Percentiles rank a stretch among this genome's conserved stretches.
Conservation (phyloP, 1,140 invertebrate species). For the Asobara japonica region DNA sequence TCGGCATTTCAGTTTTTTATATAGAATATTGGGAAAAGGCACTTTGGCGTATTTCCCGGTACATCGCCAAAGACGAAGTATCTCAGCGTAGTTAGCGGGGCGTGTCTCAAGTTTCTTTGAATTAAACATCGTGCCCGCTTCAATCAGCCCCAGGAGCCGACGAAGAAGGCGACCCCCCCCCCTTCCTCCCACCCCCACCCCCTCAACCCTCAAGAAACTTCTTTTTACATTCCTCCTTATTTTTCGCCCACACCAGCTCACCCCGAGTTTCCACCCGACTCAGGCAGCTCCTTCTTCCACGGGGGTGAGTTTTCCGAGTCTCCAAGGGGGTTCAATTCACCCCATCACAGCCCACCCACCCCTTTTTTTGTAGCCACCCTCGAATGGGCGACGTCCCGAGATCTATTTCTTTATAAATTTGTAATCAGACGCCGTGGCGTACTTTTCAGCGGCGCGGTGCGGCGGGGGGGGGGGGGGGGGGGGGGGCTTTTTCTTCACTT, state of each 20-base stretch:
- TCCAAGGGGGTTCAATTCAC: constrained; percentile 30
- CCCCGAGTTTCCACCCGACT: constrained; percentile 8
- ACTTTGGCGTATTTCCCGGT: neutral
- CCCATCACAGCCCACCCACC: neutral
- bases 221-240: constrained; percentile 36
- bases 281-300: constrained; percentile 7
- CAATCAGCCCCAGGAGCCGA: constrained; percentile 50
- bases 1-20: no score
- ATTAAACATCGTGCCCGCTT: constrained; percentile 59
- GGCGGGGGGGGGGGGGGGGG: no score
- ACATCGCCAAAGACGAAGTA: neutral
- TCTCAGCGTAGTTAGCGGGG: constrained; percentile 28
- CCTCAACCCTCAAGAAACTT: constrained; percentile 39
- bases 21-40: neutral
- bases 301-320: constrained; percentile 7
- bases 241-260: constrained; percentile 26
- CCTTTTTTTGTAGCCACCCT: neutral
- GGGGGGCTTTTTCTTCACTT: constrained; percentile 10
- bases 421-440: constrained; percentile 44
- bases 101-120: constrained; percentile 57
- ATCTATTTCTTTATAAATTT: constrained; percentile 55
- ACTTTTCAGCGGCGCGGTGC: constrained; percentile 29
- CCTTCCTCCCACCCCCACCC: constrained; percentile 19
- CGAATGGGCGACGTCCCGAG: constrained; percentile 28
- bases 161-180: constrained; percentile 2